Evolutionary conservation across 2,113 vertebrate genomes (phyloP), one percentile per base, ranked within the genome.

Genomic region (Lutjanus erythropterus): DNA sequence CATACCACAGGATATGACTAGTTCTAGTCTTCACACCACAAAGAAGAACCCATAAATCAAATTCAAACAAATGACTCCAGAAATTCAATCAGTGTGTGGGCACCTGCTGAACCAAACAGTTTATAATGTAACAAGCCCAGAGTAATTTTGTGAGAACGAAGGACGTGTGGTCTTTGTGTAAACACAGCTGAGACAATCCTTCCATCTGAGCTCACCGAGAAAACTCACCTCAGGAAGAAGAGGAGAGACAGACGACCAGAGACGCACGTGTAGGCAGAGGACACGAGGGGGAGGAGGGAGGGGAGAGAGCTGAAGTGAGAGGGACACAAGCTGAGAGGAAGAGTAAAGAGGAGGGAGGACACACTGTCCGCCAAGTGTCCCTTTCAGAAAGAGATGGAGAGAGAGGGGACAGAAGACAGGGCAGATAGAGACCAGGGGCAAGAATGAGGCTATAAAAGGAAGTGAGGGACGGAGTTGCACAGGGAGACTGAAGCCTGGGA

Each of bases 371-470:
- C 81, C 65, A 77, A 78, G 35, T 56, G 83, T 77, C 84, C 65
- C 61, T 50, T 86, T 61, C 21, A 62, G 44, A 85, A 67, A 86
- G 52, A 47, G 71, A 88, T 33, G 27, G 60, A 74, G 65, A 74
- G 65, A 77, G 50, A 85, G 52, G 65, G 85, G 83, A 87, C 85
- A 81, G 81, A 83, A 76, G 67, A 85, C 77, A 64, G 59, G 33
- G 44, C 25, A 49, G 75, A 69, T 37, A 69, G 66, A 85, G 84
- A 81, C 59, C 62, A 83, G 83, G 55, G 59, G 73, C 80, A 72
- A 64, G 71, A 73, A 83, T 47, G 60, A 91, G 85, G n/a, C 94
- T 93, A 94, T 94, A 93, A 92, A 94, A 94, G 93, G 93, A 92
- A 92, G 83, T 50, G 58, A 84, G 73, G 83, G 65, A 85, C 42